These are phyloP conservation scores for Hypsibius dujardini DNA, from an alignment of 1,140 invertebrate genomes.

Conservation along the genomic window DNA sequence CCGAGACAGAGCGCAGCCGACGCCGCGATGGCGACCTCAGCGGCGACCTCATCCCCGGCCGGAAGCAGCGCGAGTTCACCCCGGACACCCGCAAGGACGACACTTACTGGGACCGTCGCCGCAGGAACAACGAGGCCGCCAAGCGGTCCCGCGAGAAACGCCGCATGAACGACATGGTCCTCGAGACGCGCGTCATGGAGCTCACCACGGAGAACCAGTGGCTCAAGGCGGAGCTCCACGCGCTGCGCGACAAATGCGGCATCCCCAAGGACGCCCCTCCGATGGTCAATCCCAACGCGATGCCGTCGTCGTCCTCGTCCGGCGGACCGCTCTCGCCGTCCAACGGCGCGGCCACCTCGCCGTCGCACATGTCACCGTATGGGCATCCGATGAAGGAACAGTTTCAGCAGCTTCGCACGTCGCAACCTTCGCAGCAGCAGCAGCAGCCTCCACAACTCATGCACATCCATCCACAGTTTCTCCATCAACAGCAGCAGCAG, in stretches of 20 bases:
- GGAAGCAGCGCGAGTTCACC: constrained; percentile 86
- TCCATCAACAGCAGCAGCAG: neutral
- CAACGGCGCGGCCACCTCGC: constrained; percentile 23
- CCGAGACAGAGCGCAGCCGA: neutral
- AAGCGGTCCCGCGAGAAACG: constrained; percentile 83
- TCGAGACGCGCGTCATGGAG: constrained; percentile 79
- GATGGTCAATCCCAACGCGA: constrained; percentile 22
- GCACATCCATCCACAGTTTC: constrained; percentile 21
- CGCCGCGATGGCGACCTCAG: neutral
- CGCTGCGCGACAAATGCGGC: constrained; percentile 79
- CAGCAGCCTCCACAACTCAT: neutral
- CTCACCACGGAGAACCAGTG: constrained; percentile 84
- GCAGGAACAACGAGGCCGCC: constrained; percentile 87
- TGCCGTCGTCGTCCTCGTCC: too few species aligned
- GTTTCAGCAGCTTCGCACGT: neutral
- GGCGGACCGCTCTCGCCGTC: too few species aligned
- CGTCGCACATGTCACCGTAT: constrained; percentile 26
- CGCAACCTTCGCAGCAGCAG: constrained; percentile 16
- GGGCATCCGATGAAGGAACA: constrained; percentile 22
- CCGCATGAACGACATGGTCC: constrained; percentile 85
- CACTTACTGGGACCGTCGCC: constrained; percentile 82
- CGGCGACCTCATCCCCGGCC: constrained; percentile 25
- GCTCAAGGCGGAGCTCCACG: constrained; percentile 70
- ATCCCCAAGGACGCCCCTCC: constrained; percentile 37
- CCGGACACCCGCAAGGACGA: constrained; percentile 92